Base-by-base conservation (phyloP, 2,888 invertebrate genomes). In the Stenchaetothrips biformis region DNA sequence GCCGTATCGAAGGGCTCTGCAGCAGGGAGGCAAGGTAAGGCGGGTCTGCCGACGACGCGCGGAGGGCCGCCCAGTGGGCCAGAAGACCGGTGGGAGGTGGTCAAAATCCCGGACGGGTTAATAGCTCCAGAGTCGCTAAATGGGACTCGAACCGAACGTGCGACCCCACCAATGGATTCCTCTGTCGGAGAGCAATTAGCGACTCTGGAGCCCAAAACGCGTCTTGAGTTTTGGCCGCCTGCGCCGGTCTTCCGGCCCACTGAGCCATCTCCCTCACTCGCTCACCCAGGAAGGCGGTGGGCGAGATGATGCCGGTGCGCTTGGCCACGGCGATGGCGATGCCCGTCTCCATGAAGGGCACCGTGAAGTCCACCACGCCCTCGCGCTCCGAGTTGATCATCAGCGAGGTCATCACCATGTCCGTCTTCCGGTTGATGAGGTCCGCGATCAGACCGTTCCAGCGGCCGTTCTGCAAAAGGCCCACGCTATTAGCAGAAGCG, bases 1-100 rank as follows among this genome's bases (percentile, higher is more conserved):
- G 97, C 96, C 47, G 97, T 97, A 87, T 99, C 99, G 87, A 99
- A 99, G 0, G 99, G 99, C 87, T 99, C 99, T 92, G 88, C 79
- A 89, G 88, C 47, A 74, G 67, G 25, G 53, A 74, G 25, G 9
- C n/a, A n/a, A n/a, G n/a, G n/a, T n/a, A n/a, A n/a, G n/a, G n/a
- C n/a, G n/a, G n/a, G n/a, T n/a, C n/a, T n/a, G n/a, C n/a, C n/a
- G n/a, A n/a, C n/a, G n/a, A n/a, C n/a, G n/a, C n/a, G n/a, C n/a
- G n/a, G n/a, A n/a, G n/a, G n/a, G n/a, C n/a, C n/a, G n/a, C n/a
- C n/a, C n/a, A n/a, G n/a, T n/a, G n/a, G n/a, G n/a, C n/a, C n/a
- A n/a, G n/a, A n/a, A n/a, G n/a, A n/a, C n/a, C n/a, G n/a, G n/a
- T n/a, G n/a, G n/a, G n/a, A n/a, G n/a, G n/a, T n/a, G n/a, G n/a